Percentiles rank a stretch among this genome's conserved stretches.
Evolutionary conservation across 2,888 invertebrate genomes (phyloP).

Genomic region (Mythimna albipuncta): DNA sequence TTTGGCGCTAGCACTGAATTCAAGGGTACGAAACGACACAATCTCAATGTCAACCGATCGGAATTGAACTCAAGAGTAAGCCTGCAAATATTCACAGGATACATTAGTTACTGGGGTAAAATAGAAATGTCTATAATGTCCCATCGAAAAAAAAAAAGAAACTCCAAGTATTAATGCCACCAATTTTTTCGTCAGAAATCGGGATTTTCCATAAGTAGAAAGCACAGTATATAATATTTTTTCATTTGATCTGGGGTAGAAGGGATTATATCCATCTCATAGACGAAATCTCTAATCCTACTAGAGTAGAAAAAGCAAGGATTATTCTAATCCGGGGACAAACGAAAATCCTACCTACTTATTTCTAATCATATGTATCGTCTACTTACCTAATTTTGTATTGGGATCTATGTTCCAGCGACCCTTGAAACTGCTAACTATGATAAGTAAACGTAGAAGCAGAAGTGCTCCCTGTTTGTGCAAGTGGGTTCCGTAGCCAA

Average conservation of each 20-base stretch:
- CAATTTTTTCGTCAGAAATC: too few species aligned
- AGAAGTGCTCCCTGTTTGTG: slow-evolving; percentile 6
- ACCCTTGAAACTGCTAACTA: slow-evolving; percentile 67
- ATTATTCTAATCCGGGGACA: slow-evolving; percentile 22
- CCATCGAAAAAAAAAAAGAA: too few species aligned
- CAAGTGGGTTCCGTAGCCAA: slow-evolving; percentile 43
- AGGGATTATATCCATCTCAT: neutral
- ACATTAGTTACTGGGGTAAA: too few species aligned
- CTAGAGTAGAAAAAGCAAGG: neutral
- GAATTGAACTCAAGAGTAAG: too few species aligned
- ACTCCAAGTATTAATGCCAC: too few species aligned
- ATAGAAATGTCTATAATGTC: too few species aligned
- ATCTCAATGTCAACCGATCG: too few species aligned
- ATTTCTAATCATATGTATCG: slow-evolving; percentile 1
- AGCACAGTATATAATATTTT: neutral
- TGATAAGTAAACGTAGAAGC: slow-evolving; percentile 65
- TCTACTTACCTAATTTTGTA: slow-evolving; percentile 57
- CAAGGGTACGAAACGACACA: too few species aligned
- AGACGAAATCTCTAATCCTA: neutral
- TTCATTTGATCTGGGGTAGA: too few species aligned
- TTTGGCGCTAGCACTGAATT: too few species aligned
- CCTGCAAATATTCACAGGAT: too few species aligned
- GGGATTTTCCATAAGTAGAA: neutral
- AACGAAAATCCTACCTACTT: slow-evolving; percentile 13
- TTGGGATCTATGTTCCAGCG: slow-evolving; percentile 59